Base-by-base conservation (phyloP, 2,888 invertebrate species). In the Gastrophysa polygoni region DNA sequence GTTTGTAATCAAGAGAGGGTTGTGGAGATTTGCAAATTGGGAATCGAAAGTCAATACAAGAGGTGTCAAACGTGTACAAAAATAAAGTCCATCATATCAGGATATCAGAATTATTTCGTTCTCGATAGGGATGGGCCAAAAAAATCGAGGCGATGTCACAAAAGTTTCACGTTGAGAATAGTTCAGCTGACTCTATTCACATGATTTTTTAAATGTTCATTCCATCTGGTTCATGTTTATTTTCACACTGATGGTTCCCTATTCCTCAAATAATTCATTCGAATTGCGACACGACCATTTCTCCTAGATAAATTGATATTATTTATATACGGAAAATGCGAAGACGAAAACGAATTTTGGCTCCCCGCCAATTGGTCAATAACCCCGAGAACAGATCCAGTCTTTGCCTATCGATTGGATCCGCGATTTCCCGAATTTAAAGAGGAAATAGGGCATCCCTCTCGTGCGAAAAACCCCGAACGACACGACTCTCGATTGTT, bases 311-410 rank as follows among this genome's bases (percentile, higher is more conserved):
- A 51, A 32, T 32, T 11, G 18, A 18, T 29, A 32, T 38, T 52
- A 24, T 52, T 21, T 52, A 52, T 52, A 52, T 38, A 38, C 20
- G 21, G 21, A 54, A 54, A 43, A 34, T 38, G 38, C 28, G 38
- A 52, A 38, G 52, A 21, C 43, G 29, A 38, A 43, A 38, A 54
- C 24, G 43, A 32, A 54, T 21, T 54, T 38, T 54, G 54, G 54
- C 54, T 43, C n/a, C 11, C 16, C 24, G 54, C 54, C 54, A 54
- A 28, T 2, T 54, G 54, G 54, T 54, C 54, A 43, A 54, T 54
- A 43, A 54, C 54, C 54, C 43, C 54, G 10, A 24, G 17, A 18
- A 44, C 54, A n/a, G n/a, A n/a, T 43, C 24, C 24, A 24, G 17
- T 54, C 28, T 18, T 43, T 43, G 24, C 24, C 1, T 20, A 21